Base-by-base conservation (phyloP, 2,888 invertebrate species). In the Operophtera brumata region DNA sequence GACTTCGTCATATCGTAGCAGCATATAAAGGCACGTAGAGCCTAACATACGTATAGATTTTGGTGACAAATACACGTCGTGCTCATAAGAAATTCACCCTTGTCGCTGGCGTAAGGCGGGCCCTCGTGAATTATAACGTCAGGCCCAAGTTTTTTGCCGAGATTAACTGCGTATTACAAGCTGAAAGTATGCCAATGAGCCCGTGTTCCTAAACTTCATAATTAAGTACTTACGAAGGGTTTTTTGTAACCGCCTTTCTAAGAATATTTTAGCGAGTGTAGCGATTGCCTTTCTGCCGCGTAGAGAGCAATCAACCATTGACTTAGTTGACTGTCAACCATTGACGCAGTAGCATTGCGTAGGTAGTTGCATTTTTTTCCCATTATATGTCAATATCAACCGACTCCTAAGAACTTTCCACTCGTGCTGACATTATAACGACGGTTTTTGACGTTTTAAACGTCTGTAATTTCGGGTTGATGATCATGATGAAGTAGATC, bases 161-260 rank as follows among this genome's bases (percentile, higher is more conserved):
- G 84, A 85, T 84, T 85, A 85, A 82, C 82, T 82, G 81, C 80
- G 82, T 84, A 80, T 82, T 84, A 86, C 82, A 83, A 80, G 81
- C 75, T 68, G 70, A 81, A 86, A 86, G 84, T 84, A 82, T 83
- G 80, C 80, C 84, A 81, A 84, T 85, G 84, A 84, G 80, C 77
- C 71, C 73, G 77, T 80, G 78, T 80, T 82, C 71, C 69, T 73
- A 74, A 83, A 84, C 80, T 86, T 84, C 81, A 80, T 86, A 85
- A 84, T 85, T 84, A 20, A 20, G 20, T 3, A 84, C 82, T 80
- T 80, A 69, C 75, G 71, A 77, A 76, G 71, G 75, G 72, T 76
- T 80, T 78, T 36, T 36, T 36, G 13, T 36, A 36, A 36, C 36
- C 8, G 8, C 13, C 12, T 12, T 36, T 13, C 6, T 36, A 13